Evolutionary conservation across 2,888 invertebrate genomes (phyloP).

Genomic region (Plusia festucae): DNA sequence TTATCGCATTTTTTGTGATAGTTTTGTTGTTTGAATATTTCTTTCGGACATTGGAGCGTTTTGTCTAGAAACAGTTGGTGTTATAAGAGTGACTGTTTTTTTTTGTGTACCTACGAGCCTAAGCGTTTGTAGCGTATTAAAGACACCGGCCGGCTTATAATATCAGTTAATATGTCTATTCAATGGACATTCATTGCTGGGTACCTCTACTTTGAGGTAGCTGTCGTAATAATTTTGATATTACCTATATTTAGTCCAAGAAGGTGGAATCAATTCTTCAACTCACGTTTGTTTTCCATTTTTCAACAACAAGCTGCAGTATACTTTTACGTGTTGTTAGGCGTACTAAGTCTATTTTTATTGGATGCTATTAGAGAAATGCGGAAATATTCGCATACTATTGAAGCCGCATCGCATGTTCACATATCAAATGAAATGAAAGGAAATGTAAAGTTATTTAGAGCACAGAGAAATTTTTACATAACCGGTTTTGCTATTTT

Average conservation of each 20-base stretch:
- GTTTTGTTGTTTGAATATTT: too few relatives aligned
- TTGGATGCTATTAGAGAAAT: slow-evolving; percentile 93
- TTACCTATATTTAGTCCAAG: slow-evolving; percentile 92
- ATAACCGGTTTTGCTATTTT: slow-evolving; percentile 94
- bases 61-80: too few relatives aligned
- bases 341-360: slow-evolving; percentile 91
- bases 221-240: slow-evolving; percentile 90
- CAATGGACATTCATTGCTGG: slow-evolving; percentile 94
- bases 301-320: slow-evolving; percentile 90
- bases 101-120: not conserved
- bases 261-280: slow-evolving; percentile 94
- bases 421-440: slow-evolving; percentile 91
- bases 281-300: slow-evolving; percentile 91
- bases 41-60: too few relatives aligned
- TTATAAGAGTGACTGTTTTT: not conserved
- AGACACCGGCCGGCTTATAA: slow-evolving; percentile 21
- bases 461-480: slow-evolving; percentile 94
- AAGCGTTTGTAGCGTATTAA: not conserved
- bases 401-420: slow-evolving; percentile 70
- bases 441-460: slow-evolving; percentile 92
- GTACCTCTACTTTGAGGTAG: slow-evolving; percentile 92
- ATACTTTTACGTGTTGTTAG: slow-evolving; percentile 91
- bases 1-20: too few relatives aligned
- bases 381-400: slow-evolving; percentile 90
- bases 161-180: slow-evolving; percentile 90